phyloP scores from a whole-genome alignment of 2,113 vertebrate genomes.

The Paramormyrops kingsleyae region DNA sequence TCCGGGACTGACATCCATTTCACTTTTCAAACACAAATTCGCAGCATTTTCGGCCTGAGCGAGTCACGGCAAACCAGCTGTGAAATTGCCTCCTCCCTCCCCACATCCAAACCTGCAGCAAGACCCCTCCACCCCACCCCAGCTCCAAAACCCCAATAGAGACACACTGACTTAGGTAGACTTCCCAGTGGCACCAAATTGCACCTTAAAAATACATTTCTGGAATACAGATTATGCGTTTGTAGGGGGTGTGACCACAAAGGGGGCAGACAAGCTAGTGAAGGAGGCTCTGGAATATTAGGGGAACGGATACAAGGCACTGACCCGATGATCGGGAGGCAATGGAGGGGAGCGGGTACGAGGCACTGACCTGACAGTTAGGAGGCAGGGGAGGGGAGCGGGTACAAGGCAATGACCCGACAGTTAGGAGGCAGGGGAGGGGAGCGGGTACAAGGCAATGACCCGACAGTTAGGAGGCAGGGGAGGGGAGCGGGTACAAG shows the following conservation, averaged over 20 bases:
- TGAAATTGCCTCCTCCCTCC: conserved; percentile 99
- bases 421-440: background rate
- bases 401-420: background rate
- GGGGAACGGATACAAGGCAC: background rate
- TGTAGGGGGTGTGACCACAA: background rate
- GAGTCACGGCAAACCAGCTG: conserved; percentile 99
- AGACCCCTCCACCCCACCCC: conserved; percentile 31
- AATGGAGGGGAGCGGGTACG: background rate
- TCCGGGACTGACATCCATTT: conserved; percentile 99
- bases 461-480: no score
- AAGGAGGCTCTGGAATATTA: conserved; percentile 16
- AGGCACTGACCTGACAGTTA: background rate
- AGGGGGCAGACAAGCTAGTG: background rate
- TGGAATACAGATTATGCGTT: conserved; percentile 51
- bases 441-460: background rate
- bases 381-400: background rate
- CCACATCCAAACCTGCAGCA: conserved; percentile 66
- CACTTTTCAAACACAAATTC: conserved; percentile 96
- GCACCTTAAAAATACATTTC: conserved; percentile 76
- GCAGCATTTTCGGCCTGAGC: conserved; percentile 99
- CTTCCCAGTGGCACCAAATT: conserved; percentile 73
- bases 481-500: background rate
- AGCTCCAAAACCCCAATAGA: conserved; percentile 67
- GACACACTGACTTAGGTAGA: conserved; percentile 69
- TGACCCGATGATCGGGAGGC: background rate